phyloP scores from a whole-genome alignment of 2,113 vertebrate species.

The Etheostoma spectabile region DNA sequence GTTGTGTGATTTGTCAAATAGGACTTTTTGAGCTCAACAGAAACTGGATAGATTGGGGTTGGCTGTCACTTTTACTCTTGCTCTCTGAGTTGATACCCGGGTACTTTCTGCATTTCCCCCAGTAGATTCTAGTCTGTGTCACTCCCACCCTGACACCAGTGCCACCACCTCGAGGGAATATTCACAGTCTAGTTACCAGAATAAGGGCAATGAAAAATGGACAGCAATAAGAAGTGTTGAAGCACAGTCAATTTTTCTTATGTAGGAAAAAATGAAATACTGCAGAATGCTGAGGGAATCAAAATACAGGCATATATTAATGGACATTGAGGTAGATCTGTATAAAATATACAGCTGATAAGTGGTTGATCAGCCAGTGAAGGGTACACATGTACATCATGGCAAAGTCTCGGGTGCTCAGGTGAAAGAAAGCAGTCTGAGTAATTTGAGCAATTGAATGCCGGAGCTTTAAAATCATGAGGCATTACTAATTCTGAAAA shows the following conservation, averaged over 20 bases:
- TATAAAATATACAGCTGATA: constrained; percentile 59
- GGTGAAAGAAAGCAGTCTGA: constrained; percentile 55
- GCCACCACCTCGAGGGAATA: constrained; percentile 45
- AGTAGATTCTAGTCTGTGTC: constrained; percentile 42
- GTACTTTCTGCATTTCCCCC: constrained; percentile 3
- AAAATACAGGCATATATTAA: constrained; percentile 77
- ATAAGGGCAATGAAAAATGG: constrained; percentile 76
- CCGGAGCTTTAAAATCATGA: constrained; percentile 60
- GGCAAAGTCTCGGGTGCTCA: constrained; percentile 25
- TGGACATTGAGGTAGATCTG: constrained; percentile 45
- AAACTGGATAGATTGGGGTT: constrained; percentile 68
- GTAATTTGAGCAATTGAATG: constrained; percentile 64
- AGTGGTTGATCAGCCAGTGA: constrained; percentile 57
- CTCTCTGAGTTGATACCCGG: constrained; percentile 30
- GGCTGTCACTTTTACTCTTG: constrained; percentile 60
- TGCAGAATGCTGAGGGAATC: constrained; percentile 67
- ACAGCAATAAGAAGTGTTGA: constrained; percentile 67
- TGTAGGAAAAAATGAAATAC: constrained; percentile 46
- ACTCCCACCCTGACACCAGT: constrained; percentile 43
- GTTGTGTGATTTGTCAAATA: constrained; percentile 67
- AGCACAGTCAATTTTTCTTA: constrained; percentile 69
- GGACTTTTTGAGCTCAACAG: constrained; percentile 56
- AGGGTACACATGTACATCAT: constrained; percentile 64
- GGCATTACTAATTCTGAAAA: constrained; percentile 59
- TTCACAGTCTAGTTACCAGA: constrained; percentile 68